phyloP scores from a whole-genome alignment of 2,113 vertebrate genomes.

The Engystomops pustulosus region DNA sequence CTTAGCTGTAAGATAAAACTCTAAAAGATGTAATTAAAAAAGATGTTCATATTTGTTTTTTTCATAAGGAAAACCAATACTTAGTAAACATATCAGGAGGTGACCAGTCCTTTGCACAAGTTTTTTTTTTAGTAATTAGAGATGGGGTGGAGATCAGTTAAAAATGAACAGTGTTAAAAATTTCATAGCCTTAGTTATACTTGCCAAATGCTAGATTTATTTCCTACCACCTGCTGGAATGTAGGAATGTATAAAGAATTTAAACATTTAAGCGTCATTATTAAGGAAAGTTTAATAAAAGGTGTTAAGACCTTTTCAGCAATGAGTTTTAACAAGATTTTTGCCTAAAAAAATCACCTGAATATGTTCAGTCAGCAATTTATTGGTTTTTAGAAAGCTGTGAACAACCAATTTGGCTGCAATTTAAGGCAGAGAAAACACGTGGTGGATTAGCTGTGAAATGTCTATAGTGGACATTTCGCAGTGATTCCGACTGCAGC shows the following conservation, averaged over 20 bases:
- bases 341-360: not conserved
- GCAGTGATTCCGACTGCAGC: too few species aligned
- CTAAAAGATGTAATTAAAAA: too few species aligned
- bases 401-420: not conserved
- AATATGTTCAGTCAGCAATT: not conserved
- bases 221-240: not conserved
- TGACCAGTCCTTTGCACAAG: too few species aligned
- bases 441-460: too few species aligned
- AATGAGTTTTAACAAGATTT: not conserved
- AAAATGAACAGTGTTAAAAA: not conserved
- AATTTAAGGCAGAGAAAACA: too few species aligned
- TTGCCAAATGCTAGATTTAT: not conserved
- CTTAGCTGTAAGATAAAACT: too few species aligned
- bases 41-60: too few species aligned
- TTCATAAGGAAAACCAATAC: too few species aligned
- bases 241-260: not conserved
- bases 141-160: not conserved
- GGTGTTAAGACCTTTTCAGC: not conserved
- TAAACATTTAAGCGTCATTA: not conserved
- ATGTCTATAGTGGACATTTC: too few species aligned
- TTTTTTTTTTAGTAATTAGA: too few species aligned
- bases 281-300: not conserved
- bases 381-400: not conserved
- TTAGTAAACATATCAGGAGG: too few species aligned
- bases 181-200: not conserved